Evolutionary conservation across 2,888 invertebrate genomes (phyloP).

Genomic region (Diaprepes abbreviatus): DNA sequence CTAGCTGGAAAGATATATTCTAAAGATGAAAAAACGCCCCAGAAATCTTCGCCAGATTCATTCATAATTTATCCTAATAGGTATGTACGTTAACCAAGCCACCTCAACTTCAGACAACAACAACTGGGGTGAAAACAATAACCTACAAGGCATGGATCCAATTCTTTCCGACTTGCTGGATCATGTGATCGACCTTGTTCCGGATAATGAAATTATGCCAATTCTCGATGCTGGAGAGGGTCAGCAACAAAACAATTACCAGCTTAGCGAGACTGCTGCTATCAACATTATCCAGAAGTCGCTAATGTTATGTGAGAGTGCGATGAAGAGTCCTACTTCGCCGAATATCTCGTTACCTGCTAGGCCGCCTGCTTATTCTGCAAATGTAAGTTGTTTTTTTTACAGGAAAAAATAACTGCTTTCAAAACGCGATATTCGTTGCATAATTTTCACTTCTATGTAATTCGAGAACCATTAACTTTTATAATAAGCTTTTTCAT

Average conservation of each 20-base stretch:
- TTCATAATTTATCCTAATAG: no score
- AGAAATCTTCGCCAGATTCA: no score
- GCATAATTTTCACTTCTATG: no score
- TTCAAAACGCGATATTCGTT: no score
- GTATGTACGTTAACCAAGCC: slow-evolving; percentile 48
- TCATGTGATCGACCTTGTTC: slow-evolving; percentile 75
- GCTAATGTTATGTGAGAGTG: slow-evolving; percentile 87
- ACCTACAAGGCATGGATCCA: slow-evolving; percentile 60
- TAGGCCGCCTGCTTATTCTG: slow-evolving; percentile 65
- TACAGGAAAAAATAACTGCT: no score
- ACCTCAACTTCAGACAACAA: slow-evolving; percentile 61
- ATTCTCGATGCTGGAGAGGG: slow-evolving; percentile 63
- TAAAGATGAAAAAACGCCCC: no score
- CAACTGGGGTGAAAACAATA: slow-evolving; percentile 64
- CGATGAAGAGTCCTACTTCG: slow-evolving; percentile 75
- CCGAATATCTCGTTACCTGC: slow-evolving; percentile 70
- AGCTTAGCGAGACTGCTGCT: slow-evolving; percentile 80
- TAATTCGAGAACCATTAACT: no score
- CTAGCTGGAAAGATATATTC: no score
- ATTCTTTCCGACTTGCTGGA: slow-evolving; percentile 39
- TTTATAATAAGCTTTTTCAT: no score
- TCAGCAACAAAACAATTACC: slow-evolving; percentile 58
- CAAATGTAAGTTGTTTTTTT: slow-evolving; percentile 46
- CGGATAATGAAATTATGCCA: slow-evolving; percentile 69
- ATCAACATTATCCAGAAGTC: slow-evolving; percentile 93